Base-by-base conservation (phyloP, 2,113 vertebrate genomes). In the Symphodus melops region DNA sequence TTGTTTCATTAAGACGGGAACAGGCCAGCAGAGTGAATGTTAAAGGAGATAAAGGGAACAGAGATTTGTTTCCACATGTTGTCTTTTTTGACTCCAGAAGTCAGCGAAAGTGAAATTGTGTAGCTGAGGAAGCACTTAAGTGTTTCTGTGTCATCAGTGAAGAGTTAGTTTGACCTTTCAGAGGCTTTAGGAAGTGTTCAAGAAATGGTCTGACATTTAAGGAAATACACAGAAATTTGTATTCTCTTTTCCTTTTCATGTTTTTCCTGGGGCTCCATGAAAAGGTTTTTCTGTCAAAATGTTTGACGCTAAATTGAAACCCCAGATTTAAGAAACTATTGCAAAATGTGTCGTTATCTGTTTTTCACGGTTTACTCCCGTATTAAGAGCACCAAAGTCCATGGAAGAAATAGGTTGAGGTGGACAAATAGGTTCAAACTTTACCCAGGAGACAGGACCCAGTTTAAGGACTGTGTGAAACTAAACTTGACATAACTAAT, bases 1-100 rank as follows among this genome's bases (percentile, higher is more conserved):
- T 91, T 92, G 91, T 91, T 90, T 80, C 77, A 73, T 82, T 80
- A 85, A 88, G 87, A 87, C 67, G 77, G 71, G 80, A 86, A 79
- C 61, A 62, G 77, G 88, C 86, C 79, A 79, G 75, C 69, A 36
- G 52, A 77, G 81, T 53, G 90, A 89, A 83, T 90, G 91, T 77
- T 80, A 53, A 82, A 83, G 76, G 78, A 89, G 89, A 91, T 88
- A 90, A 87, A 81, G 72, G 41, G 56, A 84, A 23, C 58, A 52
- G 70, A 84, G 78, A 82, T 89, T 87, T 81, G 71, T 86, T 83
- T 70, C 28, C 71, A 67, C 78, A 66, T 72, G 72, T 77, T 72
- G 59, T 37, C 53, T 68, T 59, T 76, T 72, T 75, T 79, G 58
- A 73, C 79, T 77, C 52, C 49, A 20, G 65, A 61, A 84, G 57